Percentiles rank a stretch among this genome's conserved stretches.
Conservation (phyloP, 1,140 invertebrate species). For the Conus betulinus region DNA sequence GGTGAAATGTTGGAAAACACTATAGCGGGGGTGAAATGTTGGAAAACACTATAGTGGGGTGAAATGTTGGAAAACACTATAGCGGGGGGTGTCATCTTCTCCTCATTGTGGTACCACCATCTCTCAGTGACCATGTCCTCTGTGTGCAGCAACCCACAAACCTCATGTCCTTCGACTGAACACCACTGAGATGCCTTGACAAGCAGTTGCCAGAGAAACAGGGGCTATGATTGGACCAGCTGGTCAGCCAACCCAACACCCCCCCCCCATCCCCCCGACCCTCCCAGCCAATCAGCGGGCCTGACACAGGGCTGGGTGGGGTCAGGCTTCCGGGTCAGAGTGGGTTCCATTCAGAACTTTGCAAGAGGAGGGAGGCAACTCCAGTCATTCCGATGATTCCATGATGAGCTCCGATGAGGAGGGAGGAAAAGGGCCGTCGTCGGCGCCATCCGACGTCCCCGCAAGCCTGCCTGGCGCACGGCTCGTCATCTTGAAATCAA, state of each 20-base stretch:
- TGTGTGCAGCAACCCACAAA: slow-evolving; percentile 67
- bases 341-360: slow-evolving; percentile 11
- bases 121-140: no score
- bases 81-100: no score
- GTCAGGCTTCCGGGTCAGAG: slow-evolving; percentile 18
- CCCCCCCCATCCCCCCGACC: neutral
- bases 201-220: neutral
- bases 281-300: slow-evolving; percentile 37
- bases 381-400: slow-evolving; percentile 32
- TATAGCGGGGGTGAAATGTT: no score
- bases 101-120: no score
- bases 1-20: no score
- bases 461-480: no score
- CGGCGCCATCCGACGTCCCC: no score
- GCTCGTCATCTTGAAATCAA: slow-evolving; percentile 9
- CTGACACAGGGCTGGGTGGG: slow-evolving; percentile 22
- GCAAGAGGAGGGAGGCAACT: slow-evolving; percentile 16
- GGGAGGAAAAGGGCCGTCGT: no score
- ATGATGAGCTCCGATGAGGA: neutral
- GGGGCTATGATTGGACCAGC: slow-evolving; percentile 28
- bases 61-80: no score
- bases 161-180: slow-evolving; percentile 73
- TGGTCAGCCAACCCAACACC: slow-evolving; percentile 17
- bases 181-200: neutral
- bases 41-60: no score